Percentiles rank a stretch among this genome's conserved stretches.
Conservation (phyloP, 2,113 vertebrate genomes). For the Amia ocellicauda region DNA sequence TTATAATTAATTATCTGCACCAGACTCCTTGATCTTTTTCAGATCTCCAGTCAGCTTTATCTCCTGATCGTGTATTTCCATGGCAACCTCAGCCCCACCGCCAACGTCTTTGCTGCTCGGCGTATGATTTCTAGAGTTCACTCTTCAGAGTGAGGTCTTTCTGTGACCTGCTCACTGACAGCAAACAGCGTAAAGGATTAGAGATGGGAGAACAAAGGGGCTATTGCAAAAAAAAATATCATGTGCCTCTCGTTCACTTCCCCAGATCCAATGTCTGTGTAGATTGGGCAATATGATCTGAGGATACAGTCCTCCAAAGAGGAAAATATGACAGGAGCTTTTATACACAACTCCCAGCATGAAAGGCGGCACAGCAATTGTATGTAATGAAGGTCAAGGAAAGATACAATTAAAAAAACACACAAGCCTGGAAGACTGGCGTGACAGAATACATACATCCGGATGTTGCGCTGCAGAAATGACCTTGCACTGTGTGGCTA, state of each 20-base stretch:
- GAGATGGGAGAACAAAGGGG: constrained; percentile 45
- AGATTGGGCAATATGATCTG: neutral
- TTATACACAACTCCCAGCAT: too few relatives aligned
- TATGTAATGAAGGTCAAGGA: too few relatives aligned
- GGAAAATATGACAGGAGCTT: too few relatives aligned
- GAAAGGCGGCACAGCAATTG: too few relatives aligned
- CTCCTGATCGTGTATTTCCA: constrained; percentile 57
- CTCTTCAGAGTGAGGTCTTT: constrained; percentile 41
- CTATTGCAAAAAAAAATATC: constrained; percentile 27
- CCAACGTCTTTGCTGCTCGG: constrained; percentile 32
- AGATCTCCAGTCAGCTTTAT: constrained; percentile 53
- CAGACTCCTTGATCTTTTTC: constrained; percentile 50
- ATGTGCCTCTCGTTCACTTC: constrained; percentile 22
- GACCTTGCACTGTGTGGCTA: too few relatives aligned
- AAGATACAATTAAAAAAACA: too few relatives aligned
- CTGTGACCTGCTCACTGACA: constrained; percentile 44
- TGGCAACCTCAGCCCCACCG: constrained; percentile 29
- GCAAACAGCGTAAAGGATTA: constrained; percentile 45
- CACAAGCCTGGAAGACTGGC: too few relatives aligned
- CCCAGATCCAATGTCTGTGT: neutral
- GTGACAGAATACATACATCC: too few relatives aligned
- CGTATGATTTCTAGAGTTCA: constrained; percentile 51
- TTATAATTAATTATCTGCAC: constrained; percentile 60
- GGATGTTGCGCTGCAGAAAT: too few relatives aligned
- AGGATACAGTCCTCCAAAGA: neutral